Evolutionary conservation across 2,797 vertebrate species (phyloP).

Genomic region (Champsocephalus esox): DNA sequence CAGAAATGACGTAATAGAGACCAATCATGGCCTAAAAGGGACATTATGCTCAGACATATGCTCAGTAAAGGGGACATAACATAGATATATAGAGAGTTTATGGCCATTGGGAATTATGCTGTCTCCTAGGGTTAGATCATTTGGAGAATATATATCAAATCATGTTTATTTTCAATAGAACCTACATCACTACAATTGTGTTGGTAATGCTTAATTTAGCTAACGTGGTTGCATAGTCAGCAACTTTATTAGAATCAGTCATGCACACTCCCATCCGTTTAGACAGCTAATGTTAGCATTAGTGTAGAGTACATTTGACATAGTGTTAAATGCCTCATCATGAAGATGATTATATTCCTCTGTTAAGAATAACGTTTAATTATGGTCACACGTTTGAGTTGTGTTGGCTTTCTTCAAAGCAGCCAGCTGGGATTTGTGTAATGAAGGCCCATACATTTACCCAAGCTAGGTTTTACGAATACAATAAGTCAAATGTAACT

Average conservation of each 20-base stretch:
- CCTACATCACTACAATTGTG: not conserved
- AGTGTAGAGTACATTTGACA: not conserved
- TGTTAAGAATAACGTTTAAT: not conserved
- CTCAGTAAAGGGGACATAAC: not conserved
- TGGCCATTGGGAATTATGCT: not conserved
- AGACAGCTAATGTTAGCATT: not conserved
- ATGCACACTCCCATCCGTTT: not conserved
- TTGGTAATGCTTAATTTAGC: conserved; percentile 10
- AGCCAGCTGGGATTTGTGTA: not conserved
- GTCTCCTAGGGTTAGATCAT: not conserved
- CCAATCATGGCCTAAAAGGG: not conserved
- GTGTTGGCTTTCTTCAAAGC: not conserved
- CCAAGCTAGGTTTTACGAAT: not conserved
- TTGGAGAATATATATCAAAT: not conserved
- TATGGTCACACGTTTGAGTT: not conserved
- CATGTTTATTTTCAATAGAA: not conserved
- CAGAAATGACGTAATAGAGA: conserved; percentile 8
- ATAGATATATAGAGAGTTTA: not conserved
- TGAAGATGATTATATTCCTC: not conserved
- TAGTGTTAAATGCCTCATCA: not conserved
- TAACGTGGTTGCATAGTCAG: not conserved
- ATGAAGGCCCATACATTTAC: not conserved
- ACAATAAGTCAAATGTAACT: not conserved
- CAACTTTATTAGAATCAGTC: not conserved
- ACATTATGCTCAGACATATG: not conserved